Conservation (phyloP, 2,797 vertebrate species). For the Leucoraja ocellata region DNA sequence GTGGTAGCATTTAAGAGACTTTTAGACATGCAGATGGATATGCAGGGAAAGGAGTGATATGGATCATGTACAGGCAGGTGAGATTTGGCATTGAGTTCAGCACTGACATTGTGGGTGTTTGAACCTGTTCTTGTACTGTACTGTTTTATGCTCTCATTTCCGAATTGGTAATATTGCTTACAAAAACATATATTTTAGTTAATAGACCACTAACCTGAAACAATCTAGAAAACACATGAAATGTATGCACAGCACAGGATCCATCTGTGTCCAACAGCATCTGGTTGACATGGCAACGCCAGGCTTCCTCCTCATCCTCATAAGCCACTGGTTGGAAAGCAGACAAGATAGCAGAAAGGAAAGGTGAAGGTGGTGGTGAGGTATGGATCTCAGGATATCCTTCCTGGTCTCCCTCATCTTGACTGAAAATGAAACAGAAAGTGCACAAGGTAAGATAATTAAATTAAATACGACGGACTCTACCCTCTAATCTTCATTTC, state of each 20-base stretch:
- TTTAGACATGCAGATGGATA: no score
- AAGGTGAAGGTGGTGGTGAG: conserved; percentile 89
- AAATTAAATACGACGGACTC: neutral
- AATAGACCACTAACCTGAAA: conserved; percentile 73
- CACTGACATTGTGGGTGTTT: no score
- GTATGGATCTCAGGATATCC: conserved; percentile 79
- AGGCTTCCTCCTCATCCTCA: conserved; percentile 90
- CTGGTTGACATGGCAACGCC: conserved; percentile 96
- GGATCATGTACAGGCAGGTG: no score
- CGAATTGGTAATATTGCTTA: neutral
- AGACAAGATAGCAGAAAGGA: conserved; percentile 94
- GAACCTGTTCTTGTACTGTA: no score
- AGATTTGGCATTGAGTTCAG: no score
- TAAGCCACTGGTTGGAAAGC: conserved; percentile 86
- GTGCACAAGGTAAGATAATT: neutral
- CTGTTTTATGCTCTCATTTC: neutral
- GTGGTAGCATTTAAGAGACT: no score
- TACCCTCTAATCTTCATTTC: neutral
- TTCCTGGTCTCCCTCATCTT: conserved; percentile 87
- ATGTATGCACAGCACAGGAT: conserved; percentile 88
- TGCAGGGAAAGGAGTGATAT: no score
- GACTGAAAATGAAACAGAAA: conserved; percentile 58
- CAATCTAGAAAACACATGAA: conserved; percentile 88
- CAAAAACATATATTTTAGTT: neutral
- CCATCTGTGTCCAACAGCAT: conserved; percentile 92